Conservation (phyloP, 1,140 invertebrate species). For the Leptestheria dahalacensis region DNA sequence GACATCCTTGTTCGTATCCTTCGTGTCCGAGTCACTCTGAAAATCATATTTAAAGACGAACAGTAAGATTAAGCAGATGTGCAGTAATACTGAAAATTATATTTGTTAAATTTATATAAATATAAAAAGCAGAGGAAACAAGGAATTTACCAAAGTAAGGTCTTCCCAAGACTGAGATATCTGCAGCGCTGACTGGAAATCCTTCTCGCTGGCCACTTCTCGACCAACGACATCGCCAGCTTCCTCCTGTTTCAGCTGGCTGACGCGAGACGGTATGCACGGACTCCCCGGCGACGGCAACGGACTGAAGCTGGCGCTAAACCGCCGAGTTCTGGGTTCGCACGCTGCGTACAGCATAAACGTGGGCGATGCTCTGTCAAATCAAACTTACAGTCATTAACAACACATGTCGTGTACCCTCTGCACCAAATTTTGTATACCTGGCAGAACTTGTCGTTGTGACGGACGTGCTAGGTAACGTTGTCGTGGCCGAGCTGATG, state of each 20-base stretch:
- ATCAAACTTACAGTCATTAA: not conserved
- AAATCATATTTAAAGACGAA: not conserved
- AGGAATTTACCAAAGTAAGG: slow-evolving; percentile 45
- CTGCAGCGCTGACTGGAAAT: slow-evolving; percentile 70
- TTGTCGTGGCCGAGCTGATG: slow-evolving; percentile 22
- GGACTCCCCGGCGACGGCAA: slow-evolving; percentile 34
- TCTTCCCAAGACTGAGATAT: slow-evolving; percentile 84
- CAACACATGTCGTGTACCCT: not conserved
- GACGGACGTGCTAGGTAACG: slow-evolving; percentile 3
- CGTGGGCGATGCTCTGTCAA: slow-evolving; percentile 9
- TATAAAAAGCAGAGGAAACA: too few species aligned
- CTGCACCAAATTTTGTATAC: not conserved
- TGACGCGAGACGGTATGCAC: slow-evolving; percentile 59
- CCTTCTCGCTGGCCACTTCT: slow-evolving; percentile 75
- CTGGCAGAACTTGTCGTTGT: not conserved
- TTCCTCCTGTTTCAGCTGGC: slow-evolving; percentile 72
- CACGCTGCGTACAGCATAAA: slow-evolving; percentile 10
- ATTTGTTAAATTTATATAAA: not conserved
- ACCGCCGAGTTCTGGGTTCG: slow-evolving; percentile 49
- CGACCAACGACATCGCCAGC: slow-evolving; percentile 62
- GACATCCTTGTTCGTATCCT: slow-evolving; percentile 2
- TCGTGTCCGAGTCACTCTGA: slow-evolving; percentile 9
- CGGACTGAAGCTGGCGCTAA: slow-evolving; percentile 68
- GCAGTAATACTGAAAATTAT: not conserved
- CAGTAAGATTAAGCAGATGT: not conserved